Base-by-base conservation (phyloP, 2,888 invertebrate species). In the Synergus japonicus region DNA sequence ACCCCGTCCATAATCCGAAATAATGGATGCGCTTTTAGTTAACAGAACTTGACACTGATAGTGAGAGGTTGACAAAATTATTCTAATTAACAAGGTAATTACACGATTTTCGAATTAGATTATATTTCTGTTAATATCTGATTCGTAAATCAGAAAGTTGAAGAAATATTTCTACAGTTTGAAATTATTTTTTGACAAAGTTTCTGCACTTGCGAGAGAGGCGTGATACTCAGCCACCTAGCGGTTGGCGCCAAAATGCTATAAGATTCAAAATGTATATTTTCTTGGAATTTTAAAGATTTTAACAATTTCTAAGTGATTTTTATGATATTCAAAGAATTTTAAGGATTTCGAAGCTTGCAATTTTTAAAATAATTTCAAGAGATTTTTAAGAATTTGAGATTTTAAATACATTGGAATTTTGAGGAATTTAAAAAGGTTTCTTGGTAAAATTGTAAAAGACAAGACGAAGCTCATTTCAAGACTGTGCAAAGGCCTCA, bases 41-140 rank as follows among this genome's bases (percentile, higher is more conserved):
- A 65, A 65, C 65, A 2, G 15, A 41, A 65, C 9, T 12, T 65
- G 65, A 65, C 49, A 49, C 44, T 15, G 22, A 41, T 65, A 65
- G 29, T 65, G 65, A 65, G 43, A 41, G 41, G 65, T 15, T 65
- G 65, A 65, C 65, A 65, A 65, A 65, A 65, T 29, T 43, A 29
- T 5, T 63, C 9, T 65, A 41, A 69, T 49, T 49, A 69, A 69
- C 10, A 41, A 41, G 13, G 8, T 41, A 15, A 64, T 64, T 64
- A 15, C 3, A 12, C 29, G 5, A 64, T 64, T 37, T 13, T 64
- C 37, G 7, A 13, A 63, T 63, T 1, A 63, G 64, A 64, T 37
- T 64, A n/a, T 7, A n/a, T n/a, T n/a, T 54, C 2, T 13, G 54
- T 54, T n/a, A n/a, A 15, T 49, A 15, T 7, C 15, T 49, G 15